A percentile compares a stretch with the other conserved stretches of the same genome.
phyloP scores from a whole-genome alignment of 2,113 vertebrate genomes.

The Bos indicus region DNA sequence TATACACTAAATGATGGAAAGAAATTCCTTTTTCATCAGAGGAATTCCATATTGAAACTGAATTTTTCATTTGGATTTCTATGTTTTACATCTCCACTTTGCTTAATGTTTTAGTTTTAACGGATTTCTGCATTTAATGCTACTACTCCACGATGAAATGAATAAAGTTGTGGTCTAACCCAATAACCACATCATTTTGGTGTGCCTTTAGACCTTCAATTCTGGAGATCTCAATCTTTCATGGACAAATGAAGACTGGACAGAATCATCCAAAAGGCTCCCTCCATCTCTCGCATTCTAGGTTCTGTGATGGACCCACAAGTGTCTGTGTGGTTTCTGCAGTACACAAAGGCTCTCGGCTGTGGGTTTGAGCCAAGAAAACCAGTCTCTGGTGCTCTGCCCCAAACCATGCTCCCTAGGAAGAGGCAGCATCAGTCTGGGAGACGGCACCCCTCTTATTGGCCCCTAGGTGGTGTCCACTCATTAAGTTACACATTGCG shows the following conservation, averaged over 20 bases:
- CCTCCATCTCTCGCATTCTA: not conserved
- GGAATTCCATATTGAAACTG: not conserved
- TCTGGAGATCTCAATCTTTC: not conserved
- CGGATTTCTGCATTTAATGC: constrained; percentile 52
- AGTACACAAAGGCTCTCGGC: not conserved
- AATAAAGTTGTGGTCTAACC: constrained; percentile 23
- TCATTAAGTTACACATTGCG: not conserved
- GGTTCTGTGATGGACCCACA: not conserved
- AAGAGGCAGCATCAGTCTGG: not conserved
- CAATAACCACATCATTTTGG: not conserved
- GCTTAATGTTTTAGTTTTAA: constrained; percentile 63
- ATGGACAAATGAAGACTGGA: not conserved
- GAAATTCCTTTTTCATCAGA: not conserved
- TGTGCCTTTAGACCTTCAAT: not conserved
- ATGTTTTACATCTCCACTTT: constrained; percentile 21
- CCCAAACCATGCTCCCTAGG: not conserved
- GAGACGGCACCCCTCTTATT: not conserved
- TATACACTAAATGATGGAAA: not conserved
- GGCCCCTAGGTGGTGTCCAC: not conserved
- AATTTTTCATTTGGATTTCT: not conserved
- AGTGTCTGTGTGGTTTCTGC: not conserved
- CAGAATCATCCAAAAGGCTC: not conserved
- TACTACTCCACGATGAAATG: constrained; percentile 49
- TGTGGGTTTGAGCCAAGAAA: not conserved
- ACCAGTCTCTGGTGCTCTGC: not conserved